phyloP scores from a whole-genome alignment of 2,888 invertebrate genomes.

The Cetonia aurata region DNA sequence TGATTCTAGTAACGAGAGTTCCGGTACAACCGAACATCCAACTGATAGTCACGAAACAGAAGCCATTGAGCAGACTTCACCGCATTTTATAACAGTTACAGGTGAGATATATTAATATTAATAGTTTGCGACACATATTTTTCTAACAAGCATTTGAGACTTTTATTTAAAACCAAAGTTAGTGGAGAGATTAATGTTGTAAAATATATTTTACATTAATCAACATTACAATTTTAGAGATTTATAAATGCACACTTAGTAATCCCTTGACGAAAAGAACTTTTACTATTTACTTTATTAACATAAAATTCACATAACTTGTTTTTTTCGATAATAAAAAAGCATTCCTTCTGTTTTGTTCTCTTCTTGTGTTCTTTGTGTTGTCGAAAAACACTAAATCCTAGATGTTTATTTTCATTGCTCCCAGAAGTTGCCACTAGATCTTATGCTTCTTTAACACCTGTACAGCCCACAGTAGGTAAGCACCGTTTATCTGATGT shows the following conservation, averaged over 20 bases:
- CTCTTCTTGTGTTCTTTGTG: constrained; percentile 18
- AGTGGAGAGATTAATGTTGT: too few species aligned
- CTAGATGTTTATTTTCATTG: constrained; percentile 51
- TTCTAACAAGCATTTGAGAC: too few species aligned
- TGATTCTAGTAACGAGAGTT: constrained; percentile 72
- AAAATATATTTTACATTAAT: too few species aligned
- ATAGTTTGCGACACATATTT: too few species aligned
- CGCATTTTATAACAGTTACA: constrained; percentile 80
- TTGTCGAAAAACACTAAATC: constrained; percentile 33
- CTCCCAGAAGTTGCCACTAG: constrained; percentile 68
- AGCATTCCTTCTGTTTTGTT: neutral
- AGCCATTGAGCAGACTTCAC: constrained; percentile 67
- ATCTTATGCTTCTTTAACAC: constrained; percentile 71
- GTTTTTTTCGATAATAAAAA: too few species aligned
- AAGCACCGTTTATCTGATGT: constrained; percentile 57
- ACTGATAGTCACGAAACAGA: constrained; percentile 68
- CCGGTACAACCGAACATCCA: constrained; percentile 68
- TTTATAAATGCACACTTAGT: neutral
- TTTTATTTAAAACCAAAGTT: too few species aligned
- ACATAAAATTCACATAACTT: neutral
- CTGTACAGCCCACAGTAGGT: constrained; percentile 69
- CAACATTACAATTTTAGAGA: too few species aligned
- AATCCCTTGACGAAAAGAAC: constrained; percentile 23
- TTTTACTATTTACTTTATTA: constrained; percentile 31
- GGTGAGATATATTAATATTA: constrained; percentile 67